A percentile compares a stretch with the other conserved stretches of the same genome.
Conservation (phyloP, 2,797 vertebrate genomes). For the Emys orbicularis region DNA sequence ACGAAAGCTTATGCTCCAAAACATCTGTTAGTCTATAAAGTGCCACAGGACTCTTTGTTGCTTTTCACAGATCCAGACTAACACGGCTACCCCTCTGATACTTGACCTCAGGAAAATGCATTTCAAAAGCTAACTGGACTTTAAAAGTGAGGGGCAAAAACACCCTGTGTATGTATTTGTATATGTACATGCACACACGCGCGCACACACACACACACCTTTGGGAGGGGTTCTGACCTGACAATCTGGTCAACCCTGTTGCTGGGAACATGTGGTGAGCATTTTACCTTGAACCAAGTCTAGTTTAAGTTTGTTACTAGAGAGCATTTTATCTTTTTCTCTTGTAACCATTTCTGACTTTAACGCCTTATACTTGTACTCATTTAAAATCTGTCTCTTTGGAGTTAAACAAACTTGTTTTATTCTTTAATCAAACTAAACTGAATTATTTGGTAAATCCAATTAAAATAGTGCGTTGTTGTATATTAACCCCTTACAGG, state of each 20-base stretch:
- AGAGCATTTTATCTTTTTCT: neutral
- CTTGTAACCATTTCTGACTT: neutral
- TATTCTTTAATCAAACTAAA: neutral
- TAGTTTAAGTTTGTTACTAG: neutral
- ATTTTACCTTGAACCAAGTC: neutral
- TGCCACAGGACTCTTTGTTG: too few species aligned
- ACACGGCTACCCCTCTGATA: too few species aligned
- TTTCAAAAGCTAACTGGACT: neutral
- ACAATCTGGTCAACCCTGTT: neutral
- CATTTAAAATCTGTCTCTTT: neutral
- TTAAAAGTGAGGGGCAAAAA: neutral
- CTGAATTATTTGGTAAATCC: neutral
- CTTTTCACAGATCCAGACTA: too few species aligned
- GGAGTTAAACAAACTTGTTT: neutral
- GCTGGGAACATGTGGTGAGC: neutral
- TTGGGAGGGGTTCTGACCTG: neutral
- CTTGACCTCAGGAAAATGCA: too few species aligned
- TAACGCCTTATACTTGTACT: neutral
- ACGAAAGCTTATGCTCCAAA: too few species aligned
- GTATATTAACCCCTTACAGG: neutral
- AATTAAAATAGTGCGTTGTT: neutral
- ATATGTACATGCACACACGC: too few species aligned
- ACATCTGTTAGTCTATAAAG: too few species aligned
- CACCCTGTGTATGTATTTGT: too few species aligned
- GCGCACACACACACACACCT: too few species aligned